phyloP scores from a whole-genome alignment of 2,113 vertebrate species.

The Tichodroma muraria region DNA sequence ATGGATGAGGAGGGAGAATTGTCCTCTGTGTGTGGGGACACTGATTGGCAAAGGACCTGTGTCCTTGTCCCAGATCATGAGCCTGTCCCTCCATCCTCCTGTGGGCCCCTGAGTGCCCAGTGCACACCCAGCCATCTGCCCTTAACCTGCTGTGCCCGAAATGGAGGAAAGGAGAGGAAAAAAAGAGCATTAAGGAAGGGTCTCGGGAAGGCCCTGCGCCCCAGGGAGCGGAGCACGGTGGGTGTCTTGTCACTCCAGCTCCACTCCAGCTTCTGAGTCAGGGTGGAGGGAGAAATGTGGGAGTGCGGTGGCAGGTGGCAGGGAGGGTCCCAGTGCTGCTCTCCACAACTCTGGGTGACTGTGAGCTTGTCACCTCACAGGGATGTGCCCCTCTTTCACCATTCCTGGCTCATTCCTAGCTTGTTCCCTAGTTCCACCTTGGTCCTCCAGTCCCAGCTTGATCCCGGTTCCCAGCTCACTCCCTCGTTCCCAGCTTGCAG shows the following conservation, averaged over 20 bases:
- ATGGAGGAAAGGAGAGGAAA: background rate
- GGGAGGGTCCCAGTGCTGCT: background rate
- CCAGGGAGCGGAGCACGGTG: fast-evolving
- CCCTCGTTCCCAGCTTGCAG: background rate
- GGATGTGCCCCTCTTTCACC: background rate
- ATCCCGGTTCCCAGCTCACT: background rate
- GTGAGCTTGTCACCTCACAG: background rate
- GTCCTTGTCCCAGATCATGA: background rate
- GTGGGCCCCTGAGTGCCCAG: fast-evolving
- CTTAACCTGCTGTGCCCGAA: fast-evolving
- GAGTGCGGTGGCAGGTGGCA: background rate
- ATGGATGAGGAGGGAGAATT: background rate
- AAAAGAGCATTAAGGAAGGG: background rate
- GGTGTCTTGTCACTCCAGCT: fast-evolving
- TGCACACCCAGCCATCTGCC: fast-evolving
- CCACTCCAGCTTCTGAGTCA: background rate
- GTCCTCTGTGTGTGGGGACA: fast-evolving
- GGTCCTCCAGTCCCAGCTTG: background rate
- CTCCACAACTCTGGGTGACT: background rate
- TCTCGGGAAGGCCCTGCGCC: fast-evolving
- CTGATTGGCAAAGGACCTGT: background rate
- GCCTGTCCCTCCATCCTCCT: background rate
- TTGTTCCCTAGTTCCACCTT: background rate
- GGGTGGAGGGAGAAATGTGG: background rate
- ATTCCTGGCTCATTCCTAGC: fast-evolving